A percentile compares a stretch with the other conserved stretches of the same genome.
Conservation (phyloP, 2,888 invertebrate species). For the Drosophila monieri region DNA sequence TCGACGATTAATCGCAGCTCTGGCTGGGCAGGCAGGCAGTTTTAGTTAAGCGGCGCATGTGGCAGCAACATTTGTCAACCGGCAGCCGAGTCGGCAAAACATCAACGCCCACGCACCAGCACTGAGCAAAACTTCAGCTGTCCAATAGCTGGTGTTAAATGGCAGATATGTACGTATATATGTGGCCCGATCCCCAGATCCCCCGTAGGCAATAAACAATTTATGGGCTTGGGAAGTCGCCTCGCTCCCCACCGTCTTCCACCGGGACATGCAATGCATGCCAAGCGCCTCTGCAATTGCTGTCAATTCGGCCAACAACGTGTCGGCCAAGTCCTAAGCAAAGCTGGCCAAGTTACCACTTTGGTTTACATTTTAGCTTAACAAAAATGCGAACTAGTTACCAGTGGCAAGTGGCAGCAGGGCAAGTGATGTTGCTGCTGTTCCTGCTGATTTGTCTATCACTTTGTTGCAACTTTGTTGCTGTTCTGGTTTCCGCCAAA, state of each 20-base stretch:
- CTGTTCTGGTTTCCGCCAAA: constrained; percentile 29
- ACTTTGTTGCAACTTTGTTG: constrained; percentile 63
- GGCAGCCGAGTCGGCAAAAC: constrained; percentile 67
- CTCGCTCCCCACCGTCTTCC: not conserved
- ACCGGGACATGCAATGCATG: constrained; percentile 64
- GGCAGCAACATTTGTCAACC: constrained; percentile 72
- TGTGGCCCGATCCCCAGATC: not conserved
- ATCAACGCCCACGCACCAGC: constrained; percentile 64
- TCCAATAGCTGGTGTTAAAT: constrained; percentile 35
- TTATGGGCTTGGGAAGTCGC: constrained; percentile 74
- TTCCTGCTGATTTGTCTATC: constrained; percentile 60
- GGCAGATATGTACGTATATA: constrained; percentile 40
- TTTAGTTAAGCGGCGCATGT: constrained; percentile 72
- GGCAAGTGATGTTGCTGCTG: not conserved
- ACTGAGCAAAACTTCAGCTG: constrained; percentile 29
- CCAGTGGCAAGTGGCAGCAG: not conserved
- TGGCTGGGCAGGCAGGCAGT: constrained; percentile 55
- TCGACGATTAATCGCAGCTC: constrained; percentile 38
- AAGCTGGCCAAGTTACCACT: constrained; percentile 36
- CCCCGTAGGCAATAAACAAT: constrained; percentile 64
- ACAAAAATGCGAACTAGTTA: constrained; percentile 51
- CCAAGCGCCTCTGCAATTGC: constrained; percentile 74
- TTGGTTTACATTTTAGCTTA: constrained; percentile 53
- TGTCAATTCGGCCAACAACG: constrained; percentile 62
- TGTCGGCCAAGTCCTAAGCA: constrained; percentile 17